Evolutionary conservation across 2,797 vertebrate genomes (phyloP).

Genomic region (Cygnus olor): DNA sequence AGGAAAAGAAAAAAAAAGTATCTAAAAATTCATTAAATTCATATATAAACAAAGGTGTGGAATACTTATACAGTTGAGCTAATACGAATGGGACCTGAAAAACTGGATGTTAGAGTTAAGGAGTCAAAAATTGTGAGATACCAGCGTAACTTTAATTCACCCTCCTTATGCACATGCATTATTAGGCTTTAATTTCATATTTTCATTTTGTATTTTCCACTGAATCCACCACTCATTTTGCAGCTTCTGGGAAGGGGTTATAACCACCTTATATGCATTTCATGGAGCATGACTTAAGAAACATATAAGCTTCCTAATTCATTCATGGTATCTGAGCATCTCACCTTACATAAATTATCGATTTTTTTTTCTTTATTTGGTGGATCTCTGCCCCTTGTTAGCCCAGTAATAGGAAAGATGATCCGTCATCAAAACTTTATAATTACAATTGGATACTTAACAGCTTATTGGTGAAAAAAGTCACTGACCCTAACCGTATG

Average conservation of each 20-base stretch:
- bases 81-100: background rate
- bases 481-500: background rate
- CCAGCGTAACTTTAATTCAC: background rate
- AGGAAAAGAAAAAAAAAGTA: background rate
- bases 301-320: background rate
- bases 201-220: background rate
- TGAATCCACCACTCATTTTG: background rate
- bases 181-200: background rate
- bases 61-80: background rate
- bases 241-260: background rate
- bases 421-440: background rate
- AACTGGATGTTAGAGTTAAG: background rate
- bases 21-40: background rate
- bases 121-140: background rate
- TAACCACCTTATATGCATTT: background rate
- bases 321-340: background rate
- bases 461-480: background rate
- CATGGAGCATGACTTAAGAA: background rate
- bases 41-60: background rate
- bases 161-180: background rate
- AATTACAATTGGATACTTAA: background rate
- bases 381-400: background rate
- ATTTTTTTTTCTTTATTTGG: background rate
- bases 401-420: background rate
- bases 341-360: background rate